Evolutionary conservation across 2,888 invertebrate species (phyloP).

Genomic region (Clostera curtula): DNA sequence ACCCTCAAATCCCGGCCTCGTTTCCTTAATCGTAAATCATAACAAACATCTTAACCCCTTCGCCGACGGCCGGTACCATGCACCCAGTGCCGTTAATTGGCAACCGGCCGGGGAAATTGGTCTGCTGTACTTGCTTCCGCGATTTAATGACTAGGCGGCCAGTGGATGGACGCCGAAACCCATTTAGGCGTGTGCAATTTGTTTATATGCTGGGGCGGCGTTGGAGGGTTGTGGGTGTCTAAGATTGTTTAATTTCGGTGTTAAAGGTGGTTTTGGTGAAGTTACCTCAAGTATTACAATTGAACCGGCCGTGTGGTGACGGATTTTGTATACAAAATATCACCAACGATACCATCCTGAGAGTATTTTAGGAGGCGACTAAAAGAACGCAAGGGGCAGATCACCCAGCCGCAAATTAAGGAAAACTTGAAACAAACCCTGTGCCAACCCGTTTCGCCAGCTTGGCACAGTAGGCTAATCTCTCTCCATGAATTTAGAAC

Average conservation of each 20-base stretch:
- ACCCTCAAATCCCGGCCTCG: conserved; percentile 28
- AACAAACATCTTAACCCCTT: conserved; percentile 69
- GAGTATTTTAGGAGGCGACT: too few species aligned
- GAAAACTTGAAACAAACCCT: too few species aligned
- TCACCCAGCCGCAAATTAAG: too few species aligned
- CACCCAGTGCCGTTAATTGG: conserved; percentile 67
- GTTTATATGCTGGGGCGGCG: conserved; percentile 54
- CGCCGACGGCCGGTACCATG: conserved; percentile 40
- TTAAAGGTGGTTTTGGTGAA: too few species aligned
- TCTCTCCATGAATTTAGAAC: too few species aligned
- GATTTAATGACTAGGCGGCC: conserved; percentile 69
- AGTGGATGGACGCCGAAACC: conserved; percentile 68
- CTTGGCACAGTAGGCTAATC: too few species aligned
- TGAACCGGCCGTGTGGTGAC: too few species aligned
- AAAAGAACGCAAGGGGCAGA: too few species aligned
- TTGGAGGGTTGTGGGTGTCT: conserved; percentile 25
- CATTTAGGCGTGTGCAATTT: conserved; percentile 69
- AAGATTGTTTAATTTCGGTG: conserved; percentile 16
- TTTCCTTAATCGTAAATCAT: conserved; percentile 59
- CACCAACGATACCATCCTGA: too few species aligned
- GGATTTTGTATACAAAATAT: too few species aligned
- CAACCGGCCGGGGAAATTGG: conserved; percentile 68
- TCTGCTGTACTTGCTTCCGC: conserved; percentile 69
- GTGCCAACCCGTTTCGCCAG: too few species aligned
- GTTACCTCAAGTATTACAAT: too few species aligned